These are phyloP conservation scores for Lagria hirta DNA, from an alignment of 2,888 invertebrate species.

Conservation along the genomic window DNA sequence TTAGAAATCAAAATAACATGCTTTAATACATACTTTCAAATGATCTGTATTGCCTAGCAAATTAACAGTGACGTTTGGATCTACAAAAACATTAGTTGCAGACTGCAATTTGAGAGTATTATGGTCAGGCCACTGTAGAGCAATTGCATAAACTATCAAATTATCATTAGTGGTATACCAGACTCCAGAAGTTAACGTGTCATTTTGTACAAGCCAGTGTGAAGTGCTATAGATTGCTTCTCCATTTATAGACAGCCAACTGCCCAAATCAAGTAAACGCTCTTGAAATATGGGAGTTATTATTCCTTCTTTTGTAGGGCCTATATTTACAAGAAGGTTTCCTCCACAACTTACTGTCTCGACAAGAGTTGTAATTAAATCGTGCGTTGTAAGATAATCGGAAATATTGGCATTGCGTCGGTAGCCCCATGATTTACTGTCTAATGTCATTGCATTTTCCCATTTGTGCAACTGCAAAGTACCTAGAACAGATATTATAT, in stretches of 20 bases:
- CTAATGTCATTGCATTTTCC: conserved; percentile 95
- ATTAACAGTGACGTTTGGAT: conserved; percentile 1
- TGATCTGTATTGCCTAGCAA: conserved; percentile 8
- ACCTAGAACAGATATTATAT: too few species aligned
- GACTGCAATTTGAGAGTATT: conserved; percentile 38
- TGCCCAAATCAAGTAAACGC: conserved; percentile 73
- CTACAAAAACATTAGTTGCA: not conserved
- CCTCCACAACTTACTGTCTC: conserved; percentile 83
- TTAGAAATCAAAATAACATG: not conserved
- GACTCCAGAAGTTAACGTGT: conserved; percentile 61
- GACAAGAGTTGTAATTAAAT: conserved; percentile 71
- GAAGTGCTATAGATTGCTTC: conserved; percentile 79
- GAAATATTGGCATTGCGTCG: conserved; percentile 68
- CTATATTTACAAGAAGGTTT: conserved; percentile 82
- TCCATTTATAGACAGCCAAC: conserved; percentile 79
- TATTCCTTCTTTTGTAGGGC: conserved; percentile 86
- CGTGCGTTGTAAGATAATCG: conserved; percentile 67
- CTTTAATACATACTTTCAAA: conserved; percentile 2
- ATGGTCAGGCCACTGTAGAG: conserved; percentile 69
- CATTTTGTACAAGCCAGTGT: conserved; percentile 84
- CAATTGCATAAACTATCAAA: conserved; percentile 64
- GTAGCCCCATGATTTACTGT: conserved; percentile 84
- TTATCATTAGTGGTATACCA: conserved; percentile 43
- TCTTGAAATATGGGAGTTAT: conserved; percentile 87
- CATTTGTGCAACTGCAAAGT: conserved; percentile 80